Evolutionary conservation across 1,140 invertebrate genomes (phyloP).

Genomic region (Leptoteleia sp.): DNA sequence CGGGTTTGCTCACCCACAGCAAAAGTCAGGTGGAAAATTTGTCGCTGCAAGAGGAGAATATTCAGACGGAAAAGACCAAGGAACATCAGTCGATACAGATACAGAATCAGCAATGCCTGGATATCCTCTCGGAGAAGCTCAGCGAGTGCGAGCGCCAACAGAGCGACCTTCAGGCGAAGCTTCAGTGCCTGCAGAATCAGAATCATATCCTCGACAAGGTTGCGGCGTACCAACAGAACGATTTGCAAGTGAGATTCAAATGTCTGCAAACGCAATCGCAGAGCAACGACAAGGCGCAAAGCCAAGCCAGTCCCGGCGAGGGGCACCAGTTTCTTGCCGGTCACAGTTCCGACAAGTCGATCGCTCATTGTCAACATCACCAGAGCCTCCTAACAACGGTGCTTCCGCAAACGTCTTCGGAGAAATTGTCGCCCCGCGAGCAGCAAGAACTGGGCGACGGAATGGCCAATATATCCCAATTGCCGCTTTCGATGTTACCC

Average conservation of each 20-base stretch:
- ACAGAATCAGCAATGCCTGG: constrained; percentile 78
- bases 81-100: constrained; percentile 67
- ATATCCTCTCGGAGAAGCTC: constrained; percentile 77
- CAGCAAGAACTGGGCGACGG: constrained; percentile 70
- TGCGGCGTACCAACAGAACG: constrained; percentile 76
- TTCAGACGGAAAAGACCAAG: constrained; percentile 61
- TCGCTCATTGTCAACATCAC: constrained; percentile 70
- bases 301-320: constrained; percentile 59
- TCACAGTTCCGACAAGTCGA: constrained; percentile 58
- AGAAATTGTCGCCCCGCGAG: constrained; percentile 74
- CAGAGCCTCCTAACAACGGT: constrained; percentile 70
- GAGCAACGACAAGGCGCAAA: constrained; percentile 70
- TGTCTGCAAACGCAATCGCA: constrained; percentile 73
- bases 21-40: constrained; percentile 74
- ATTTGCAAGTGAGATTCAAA: constrained; percentile 75
- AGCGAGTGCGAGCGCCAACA: constrained; percentile 79
- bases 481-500: constrained; percentile 74
- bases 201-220: constrained; percentile 80
- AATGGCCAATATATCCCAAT: constrained; percentile 76
- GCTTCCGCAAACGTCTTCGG: constrained; percentile 71
- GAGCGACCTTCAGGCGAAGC: constrained; percentile 76
- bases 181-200: constrained; percentile 79
- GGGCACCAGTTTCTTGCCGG: constrained; percentile 70
- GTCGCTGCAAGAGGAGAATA: constrained; percentile 59
- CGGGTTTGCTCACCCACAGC: constrained; percentile 71